A percentile compares a stretch with the other conserved stretches of the same genome.
These are phyloP conservation scores for Drosophila eugracilis DNA, from an alignment of 1,140 invertebrate species.

Conservation along the genomic window DNA sequence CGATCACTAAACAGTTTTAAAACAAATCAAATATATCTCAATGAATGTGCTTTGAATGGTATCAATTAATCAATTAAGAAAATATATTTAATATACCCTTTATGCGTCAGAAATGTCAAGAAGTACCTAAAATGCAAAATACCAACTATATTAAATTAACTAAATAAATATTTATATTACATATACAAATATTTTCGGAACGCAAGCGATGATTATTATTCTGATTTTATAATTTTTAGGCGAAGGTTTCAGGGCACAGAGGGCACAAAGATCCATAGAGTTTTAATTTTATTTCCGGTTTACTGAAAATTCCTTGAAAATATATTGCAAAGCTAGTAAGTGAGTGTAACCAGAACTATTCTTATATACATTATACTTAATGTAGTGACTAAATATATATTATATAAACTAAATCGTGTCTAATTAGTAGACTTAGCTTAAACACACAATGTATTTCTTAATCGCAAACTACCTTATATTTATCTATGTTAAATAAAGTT, in stretches of 20 bases:
- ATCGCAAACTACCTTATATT: slow-evolving; percentile 20
- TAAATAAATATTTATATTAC: slow-evolving; percentile 1
- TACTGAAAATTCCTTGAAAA: slow-evolving; percentile 3
- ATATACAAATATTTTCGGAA: not conserved
- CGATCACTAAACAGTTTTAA: slow-evolving; percentile 32
- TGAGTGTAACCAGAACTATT: slow-evolving; percentile 23
- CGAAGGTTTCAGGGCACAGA: slow-evolving; percentile 50
- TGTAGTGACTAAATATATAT: slow-evolving; percentile 20
- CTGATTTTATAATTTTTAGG: slow-evolving; percentile 16
- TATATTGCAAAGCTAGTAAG: slow-evolving; percentile 6
- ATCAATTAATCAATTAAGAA: slow-evolving; percentile 61
- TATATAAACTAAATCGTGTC: slow-evolving; percentile 9
- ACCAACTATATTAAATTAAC: slow-evolving; percentile 6
- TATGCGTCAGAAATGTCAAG: slow-evolving; percentile 49
- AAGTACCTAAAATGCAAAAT: slow-evolving; percentile 59
- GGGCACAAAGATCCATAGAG: slow-evolving; percentile 28
- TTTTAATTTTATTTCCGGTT: slow-evolving; percentile 4
- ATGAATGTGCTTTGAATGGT: slow-evolving; percentile 62
- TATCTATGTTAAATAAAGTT: slow-evolving; percentile 39
- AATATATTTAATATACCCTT: slow-evolving; percentile 26
- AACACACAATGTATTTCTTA: slow-evolving; percentile 29
- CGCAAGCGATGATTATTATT: not conserved
- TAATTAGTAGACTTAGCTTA: slow-evolving; percentile 18
- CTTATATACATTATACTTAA: slow-evolving; percentile 29
- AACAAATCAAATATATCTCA: slow-evolving; percentile 33